Conservation (phyloP, 2,888 invertebrate genomes). For the Tetragonula carbonaria region DNA sequence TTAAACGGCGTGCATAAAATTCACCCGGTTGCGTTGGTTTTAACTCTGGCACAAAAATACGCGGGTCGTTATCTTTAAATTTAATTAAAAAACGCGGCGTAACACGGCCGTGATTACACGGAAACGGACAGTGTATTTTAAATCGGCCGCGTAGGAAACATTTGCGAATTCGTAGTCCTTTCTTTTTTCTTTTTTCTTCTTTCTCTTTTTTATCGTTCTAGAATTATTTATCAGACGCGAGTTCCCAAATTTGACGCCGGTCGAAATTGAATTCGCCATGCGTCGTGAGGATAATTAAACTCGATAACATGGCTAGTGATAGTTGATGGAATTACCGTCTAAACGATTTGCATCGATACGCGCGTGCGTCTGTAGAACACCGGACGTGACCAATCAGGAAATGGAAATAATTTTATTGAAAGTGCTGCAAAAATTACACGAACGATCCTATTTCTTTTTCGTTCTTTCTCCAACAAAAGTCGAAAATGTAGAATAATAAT, state of each 20-base stretch:
- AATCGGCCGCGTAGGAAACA: not conserved
- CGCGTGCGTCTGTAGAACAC: conserved; percentile 16
- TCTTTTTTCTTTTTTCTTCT: too few relatives aligned
- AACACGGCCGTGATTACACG: not conserved
- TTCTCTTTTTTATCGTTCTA: not conserved
- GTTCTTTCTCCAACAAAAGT: not conserved
- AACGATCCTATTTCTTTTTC: not conserved
- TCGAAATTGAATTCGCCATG: conserved; percentile 31
- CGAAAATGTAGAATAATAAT: too few relatives aligned
- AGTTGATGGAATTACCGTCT: conserved; percentile 41
- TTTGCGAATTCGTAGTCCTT: too few relatives aligned
- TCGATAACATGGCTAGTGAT: conserved; percentile 32
- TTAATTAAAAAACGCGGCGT: not conserved
- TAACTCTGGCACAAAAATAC: not conserved
- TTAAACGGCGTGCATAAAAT: not conserved
- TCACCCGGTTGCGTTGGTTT: not conserved
- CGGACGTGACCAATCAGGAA: conserved; percentile 15
- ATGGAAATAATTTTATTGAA: conserved; percentile 12
- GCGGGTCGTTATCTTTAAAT: not conserved
- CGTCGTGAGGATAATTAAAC: conserved; percentile 35
- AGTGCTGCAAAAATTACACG: conserved; percentile 30
- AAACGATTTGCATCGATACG: conserved; percentile 40
- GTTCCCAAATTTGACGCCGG: conserved; percentile 27
- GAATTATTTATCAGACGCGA: conserved; percentile 31
- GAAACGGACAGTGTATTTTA: not conserved